Evolutionary conservation across 2,113 vertebrate genomes (phyloP), one percentile per base, ranked within the genome.

Genomic region (Coregonus clupeaformis): DNA sequence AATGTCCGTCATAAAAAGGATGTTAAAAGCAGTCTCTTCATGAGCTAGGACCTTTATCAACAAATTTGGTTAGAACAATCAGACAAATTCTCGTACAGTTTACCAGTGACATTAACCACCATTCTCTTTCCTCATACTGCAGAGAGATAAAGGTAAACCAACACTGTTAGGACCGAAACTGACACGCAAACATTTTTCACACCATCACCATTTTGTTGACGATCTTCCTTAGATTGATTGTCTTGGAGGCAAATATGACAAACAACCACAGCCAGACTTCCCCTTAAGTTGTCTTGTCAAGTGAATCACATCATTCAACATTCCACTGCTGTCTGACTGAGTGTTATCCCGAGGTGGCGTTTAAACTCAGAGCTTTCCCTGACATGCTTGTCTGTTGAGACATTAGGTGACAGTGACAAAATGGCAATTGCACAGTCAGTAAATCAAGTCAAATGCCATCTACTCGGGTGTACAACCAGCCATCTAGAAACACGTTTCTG

Each of bases 241-340:
- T 72, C 22, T 57, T 42, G 36, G 71, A 75, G 71, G 72, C 67
- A 68, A 13, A 42, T 42, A 6, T n/a, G 4, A 20, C 66, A 42
- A 75, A 68, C 67, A 71, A 76, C 80, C 42, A 72, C 20, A 67
- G 69, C 71, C 5, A 65, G 24, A 83, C 83, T 83, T 89, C 81
- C 86, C 27, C 57, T 42, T 47, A 13, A 36, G 20, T 68, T 68
- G 22, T 65, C 65, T 24, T n/a, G 57, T 60, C 57, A 60, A 60
- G 57, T 22, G 7, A 22, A 60, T 60, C 52, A 57, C 14, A 49
- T 49, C 52, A 55, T 4, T 30, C 47, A 52, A 13, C 3, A 20
- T 14, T 55, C 52, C 3, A 55, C 52, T 45, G 36, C 36, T 42
- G 36, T 42, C 36, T 42, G 36, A 11, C 36, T 6, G 36, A 42